Percentiles rank a stretch among this genome's conserved stretches.
Evolutionary conservation across 2,113 vertebrate species (phyloP).

Genomic region (Poeciliopsis occidentalis): DNA sequence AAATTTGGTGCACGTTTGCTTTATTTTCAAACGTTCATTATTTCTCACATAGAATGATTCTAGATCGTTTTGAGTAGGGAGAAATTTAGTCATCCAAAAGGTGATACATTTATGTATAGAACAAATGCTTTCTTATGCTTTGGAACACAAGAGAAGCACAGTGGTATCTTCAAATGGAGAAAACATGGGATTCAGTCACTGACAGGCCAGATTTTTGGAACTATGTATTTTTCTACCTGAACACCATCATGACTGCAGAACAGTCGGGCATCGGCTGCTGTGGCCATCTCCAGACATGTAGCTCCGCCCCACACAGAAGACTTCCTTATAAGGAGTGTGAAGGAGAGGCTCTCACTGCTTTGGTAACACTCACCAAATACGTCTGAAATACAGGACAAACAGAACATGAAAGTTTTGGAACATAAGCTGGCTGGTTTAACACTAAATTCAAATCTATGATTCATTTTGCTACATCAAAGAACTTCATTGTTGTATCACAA

Average conservation of each 20-base stretch:
- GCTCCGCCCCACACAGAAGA: constrained; percentile 81
- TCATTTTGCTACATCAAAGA: too few relatives aligned
- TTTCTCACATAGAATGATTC: neutral
- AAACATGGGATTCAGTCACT: too few relatives aligned
- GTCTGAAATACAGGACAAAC: constrained; percentile 62
- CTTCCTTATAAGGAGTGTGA: constrained; percentile 81
- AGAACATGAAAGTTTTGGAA: neutral
- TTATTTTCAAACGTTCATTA: neutral
- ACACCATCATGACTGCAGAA: too few relatives aligned
- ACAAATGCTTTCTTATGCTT: neutral
- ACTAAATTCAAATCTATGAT: too few relatives aligned
- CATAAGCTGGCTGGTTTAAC: neutral
- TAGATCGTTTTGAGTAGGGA: neutral
- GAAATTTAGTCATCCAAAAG: neutral
- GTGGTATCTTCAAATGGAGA: neutral
- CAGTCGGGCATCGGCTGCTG: constrained; percentile 80
- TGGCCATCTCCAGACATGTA: constrained; percentile 87
- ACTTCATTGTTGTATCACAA: too few relatives aligned
- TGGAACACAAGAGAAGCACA: neutral
- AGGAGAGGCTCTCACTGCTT: constrained; percentile 79
- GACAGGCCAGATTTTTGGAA: too few relatives aligned
- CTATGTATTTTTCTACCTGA: too few relatives aligned
- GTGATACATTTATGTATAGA: too few relatives aligned
- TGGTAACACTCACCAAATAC: constrained; percentile 85
- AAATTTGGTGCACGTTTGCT: neutral